phyloP scores from a whole-genome alignment of 92 coral and sea anemone genomes.

The Umimayanthus chanpuru region DNA sequence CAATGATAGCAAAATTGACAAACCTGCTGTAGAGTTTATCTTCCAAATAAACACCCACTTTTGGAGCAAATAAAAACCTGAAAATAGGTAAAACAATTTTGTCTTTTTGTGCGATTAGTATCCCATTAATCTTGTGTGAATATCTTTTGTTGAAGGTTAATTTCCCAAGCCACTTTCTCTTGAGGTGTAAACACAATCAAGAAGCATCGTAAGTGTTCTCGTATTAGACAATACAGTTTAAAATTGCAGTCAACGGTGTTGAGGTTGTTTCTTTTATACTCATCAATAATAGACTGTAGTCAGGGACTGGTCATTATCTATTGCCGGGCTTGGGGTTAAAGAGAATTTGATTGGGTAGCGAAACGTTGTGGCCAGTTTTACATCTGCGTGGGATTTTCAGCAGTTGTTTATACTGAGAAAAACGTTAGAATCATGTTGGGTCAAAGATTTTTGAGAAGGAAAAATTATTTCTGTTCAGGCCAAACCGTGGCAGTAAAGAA shows the following conservation, averaged over 20 bases:
- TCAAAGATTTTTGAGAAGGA: too few relatives aligned
- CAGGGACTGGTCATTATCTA: not conserved
- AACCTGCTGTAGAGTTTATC: not conserved
- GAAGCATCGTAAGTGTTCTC: not conserved
- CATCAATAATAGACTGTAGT: not conserved
- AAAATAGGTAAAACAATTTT: too few relatives aligned
- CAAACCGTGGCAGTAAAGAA: too few relatives aligned
- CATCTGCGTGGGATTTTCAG: too few relatives aligned
- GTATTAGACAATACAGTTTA: too few relatives aligned
- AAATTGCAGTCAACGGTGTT: not conserved
- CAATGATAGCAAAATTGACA: not conserved
- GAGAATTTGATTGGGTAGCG: too few relatives aligned
- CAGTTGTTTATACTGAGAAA: too few relatives aligned
- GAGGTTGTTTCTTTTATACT: not conserved
- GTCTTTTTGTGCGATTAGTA: not conserved
- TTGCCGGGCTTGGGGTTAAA: too few relatives aligned
- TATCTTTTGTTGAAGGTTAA: conserved; percentile 67
- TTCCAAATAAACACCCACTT: not conserved
- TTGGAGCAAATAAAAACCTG: too few relatives aligned
- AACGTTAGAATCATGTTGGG: too few relatives aligned
- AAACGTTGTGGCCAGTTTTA: too few relatives aligned
- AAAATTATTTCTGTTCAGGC: too few relatives aligned
- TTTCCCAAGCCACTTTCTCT: conserved; percentile 85
- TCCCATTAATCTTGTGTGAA: not conserved
- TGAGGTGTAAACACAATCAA: conserved; percentile 64